Evolutionary conservation across 2,113 vertebrate genomes (phyloP).

Genomic region (Anoura caudifer): DNA sequence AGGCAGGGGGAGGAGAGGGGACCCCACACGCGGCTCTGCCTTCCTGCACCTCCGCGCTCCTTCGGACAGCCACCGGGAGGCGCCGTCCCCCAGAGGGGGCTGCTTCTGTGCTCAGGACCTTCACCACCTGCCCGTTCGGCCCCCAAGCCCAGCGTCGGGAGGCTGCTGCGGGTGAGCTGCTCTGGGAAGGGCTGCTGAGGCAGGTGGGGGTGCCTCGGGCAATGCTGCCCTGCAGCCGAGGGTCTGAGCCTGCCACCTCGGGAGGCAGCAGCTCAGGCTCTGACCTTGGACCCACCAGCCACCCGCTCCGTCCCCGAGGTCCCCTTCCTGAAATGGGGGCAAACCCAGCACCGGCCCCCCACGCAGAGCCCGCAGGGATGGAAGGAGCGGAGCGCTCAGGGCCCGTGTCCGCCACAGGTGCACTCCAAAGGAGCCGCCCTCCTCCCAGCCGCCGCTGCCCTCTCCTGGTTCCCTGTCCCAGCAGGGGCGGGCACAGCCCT

Average conservation of each 20-base stretch:
- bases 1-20: not conserved
- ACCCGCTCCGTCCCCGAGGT: not conserved
- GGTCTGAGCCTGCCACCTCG: fast-evolving
- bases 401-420: too few species aligned
- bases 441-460: not conserved
- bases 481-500: not conserved
- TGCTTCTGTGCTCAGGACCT: not conserved
- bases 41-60: not conserved
- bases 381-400: not conserved
- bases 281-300: too few species aligned
- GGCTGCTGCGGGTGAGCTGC: not conserved
- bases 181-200: too few species aligned
- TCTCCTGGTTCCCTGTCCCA: not conserved
- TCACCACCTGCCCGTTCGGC: not conserved
- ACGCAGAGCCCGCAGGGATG: not conserved
- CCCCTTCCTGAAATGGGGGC: not conserved
- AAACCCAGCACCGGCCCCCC: not conserved
- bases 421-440: fast-evolving
- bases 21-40: not conserved
- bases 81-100: too few species aligned
- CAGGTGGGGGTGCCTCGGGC: not conserved
- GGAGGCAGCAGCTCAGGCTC: not conserved
- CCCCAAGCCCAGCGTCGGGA: not conserved
- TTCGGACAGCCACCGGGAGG: not conserved
- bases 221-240: fast-evolving